Evolutionary conservation across 2,888 invertebrate genomes (phyloP), one percentile per base, ranked within the genome.

Genomic region (Drosophila robusta): DNA sequence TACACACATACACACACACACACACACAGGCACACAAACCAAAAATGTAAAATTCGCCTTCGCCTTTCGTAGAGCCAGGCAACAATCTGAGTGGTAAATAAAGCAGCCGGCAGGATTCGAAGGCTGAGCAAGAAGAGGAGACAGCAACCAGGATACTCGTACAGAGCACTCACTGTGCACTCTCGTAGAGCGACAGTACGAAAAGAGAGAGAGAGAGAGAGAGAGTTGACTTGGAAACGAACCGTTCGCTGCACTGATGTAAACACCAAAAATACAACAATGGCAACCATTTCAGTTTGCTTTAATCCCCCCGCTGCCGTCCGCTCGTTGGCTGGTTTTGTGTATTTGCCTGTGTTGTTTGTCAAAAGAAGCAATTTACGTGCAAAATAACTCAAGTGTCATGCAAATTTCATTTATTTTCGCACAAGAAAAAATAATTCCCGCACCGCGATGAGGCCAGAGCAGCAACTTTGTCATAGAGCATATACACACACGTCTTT

Each of bases 321-420:
- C 9, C 12, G 3, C 71, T 64, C 41, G 67, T 73, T 80, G 70
- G 51, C 66, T 70, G 74, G 70, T 68, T 68, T 73, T 88, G 79
- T 79, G 78, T 81, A 83, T 83, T 86, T 81, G 86, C 76, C 70
- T 88, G 84, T 80, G 78, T 89, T 89, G 87, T 89, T 86, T 88
- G 89, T 86, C 86, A 87, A 87, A 87, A 88, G 89, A 87, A 87
- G 89, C 90, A 91, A 90, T 90, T 91, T 90, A 90, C 90, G 90
- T 91, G 90, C 90, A 90, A 91, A 90, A 90, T 90, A 90, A 90
- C 90, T 90, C 90, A 89, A 90, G 90, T 90, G 90, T 90, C 91
- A 90, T 90, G 90, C 91, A 91, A 90, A 90, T 90, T 90, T 90
- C 84, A 87, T 89, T 86, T 86, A 86, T 86, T 86, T 86, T 87